phyloP scores from a whole-genome alignment of 2,113 vertebrate genomes.

The Peromyscus leucopus region DNA sequence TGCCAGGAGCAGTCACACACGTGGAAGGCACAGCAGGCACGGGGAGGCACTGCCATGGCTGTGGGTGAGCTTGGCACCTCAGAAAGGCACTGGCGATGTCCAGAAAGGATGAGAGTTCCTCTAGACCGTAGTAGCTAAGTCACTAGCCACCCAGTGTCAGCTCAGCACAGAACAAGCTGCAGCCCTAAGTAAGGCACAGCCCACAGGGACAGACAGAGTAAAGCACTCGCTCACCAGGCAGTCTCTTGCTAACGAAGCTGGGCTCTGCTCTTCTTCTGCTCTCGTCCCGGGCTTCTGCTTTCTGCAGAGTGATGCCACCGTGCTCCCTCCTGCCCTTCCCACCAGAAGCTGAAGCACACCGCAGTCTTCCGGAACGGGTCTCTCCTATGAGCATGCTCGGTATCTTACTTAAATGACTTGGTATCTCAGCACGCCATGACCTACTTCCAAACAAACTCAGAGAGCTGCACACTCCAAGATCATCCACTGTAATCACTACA shows the following conservation, averaged over 20 bases:
- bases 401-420: constrained; percentile 83
- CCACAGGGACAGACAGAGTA: constrained; percentile 58
- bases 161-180: background rate
- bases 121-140: constrained; percentile 22
- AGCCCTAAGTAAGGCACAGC: constrained; percentile 42
- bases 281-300: constrained; percentile 12
- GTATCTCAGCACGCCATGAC: constrained; percentile 85
- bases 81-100: constrained; percentile 10
- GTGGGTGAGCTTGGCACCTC: constrained; percentile 39
- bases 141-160: constrained; percentile 32
- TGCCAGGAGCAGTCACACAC: constrained; percentile 44
- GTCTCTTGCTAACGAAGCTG: constrained; percentile 36
- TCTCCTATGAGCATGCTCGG: constrained; percentile 87
- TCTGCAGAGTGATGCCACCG: constrained; percentile 53
- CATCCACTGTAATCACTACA: constrained; percentile 73
- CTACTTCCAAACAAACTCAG: constrained; percentile 85
- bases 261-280: constrained; percentile 74
- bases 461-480: constrained; percentile 79
- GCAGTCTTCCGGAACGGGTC: constrained; percentile 77
- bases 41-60: background rate
- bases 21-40: background rate
- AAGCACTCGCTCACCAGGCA: constrained; percentile 83
- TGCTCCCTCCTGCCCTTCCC: constrained; percentile 74
- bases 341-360: constrained; percentile 70
- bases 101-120: constrained; percentile 48